Evolutionary conservation across 2,113 vertebrate species (phyloP).

Genomic region (Procapra przewalskii): DNA sequence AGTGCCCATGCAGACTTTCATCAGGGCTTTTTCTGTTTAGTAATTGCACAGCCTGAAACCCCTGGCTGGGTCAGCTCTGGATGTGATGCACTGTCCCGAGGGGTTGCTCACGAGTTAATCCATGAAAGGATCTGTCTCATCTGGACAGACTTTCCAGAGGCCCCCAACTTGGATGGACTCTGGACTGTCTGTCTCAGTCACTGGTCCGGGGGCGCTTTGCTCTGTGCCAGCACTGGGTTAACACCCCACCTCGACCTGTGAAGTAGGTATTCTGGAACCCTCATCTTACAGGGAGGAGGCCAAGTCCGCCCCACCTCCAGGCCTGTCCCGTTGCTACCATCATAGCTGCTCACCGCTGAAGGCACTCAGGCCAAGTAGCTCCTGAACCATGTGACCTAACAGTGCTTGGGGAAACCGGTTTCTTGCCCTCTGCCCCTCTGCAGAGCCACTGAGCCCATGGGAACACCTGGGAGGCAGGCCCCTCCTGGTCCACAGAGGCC

Average conservation of each 20-base stretch:
- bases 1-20: not conserved
- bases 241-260: not conserved
- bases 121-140: not conserved
- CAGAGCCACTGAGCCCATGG: not conserved
- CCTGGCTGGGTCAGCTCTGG: not conserved
- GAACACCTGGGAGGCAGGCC: not conserved
- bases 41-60: not conserved
- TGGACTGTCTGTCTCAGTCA: not conserved
- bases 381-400: not conserved
- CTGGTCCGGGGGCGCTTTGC: not conserved
- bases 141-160: not conserved
- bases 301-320: not conserved
- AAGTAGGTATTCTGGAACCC: not conserved
- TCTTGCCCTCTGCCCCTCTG: not conserved
- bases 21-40: not conserved
- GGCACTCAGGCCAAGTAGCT: not conserved
- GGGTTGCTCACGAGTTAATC: not conserved
- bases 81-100: not conserved
- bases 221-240: not conserved
- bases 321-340: not conserved
- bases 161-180: accelerated
- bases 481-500: not conserved
- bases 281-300: not conserved
- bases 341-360: not conserved
- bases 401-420: not conserved